phyloP scores from a whole-genome alignment of 2,113 vertebrate genomes.

The Entelurus aequoreus region DNA sequence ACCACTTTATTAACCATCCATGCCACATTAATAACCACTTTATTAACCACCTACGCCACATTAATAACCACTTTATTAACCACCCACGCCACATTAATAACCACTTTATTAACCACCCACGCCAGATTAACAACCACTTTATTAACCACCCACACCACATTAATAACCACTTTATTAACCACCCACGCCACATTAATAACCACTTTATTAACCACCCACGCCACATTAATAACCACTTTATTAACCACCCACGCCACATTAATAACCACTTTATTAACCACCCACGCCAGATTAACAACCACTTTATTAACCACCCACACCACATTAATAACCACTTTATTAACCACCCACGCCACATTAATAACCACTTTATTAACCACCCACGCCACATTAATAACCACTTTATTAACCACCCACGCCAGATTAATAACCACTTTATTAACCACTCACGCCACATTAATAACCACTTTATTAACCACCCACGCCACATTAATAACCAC shows the following conservation, averaged over 20 bases:
- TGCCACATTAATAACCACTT: conserved; percentile 42
- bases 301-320: conserved; percentile 34
- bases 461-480: too few relatives aligned
- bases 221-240: conserved; percentile 46
- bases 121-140: too few relatives aligned
- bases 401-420: conserved; percentile 6
- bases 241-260: conserved; percentile 27
- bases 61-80: too few relatives aligned
- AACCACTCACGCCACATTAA: conserved; percentile 20
- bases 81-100: conserved; percentile 37
- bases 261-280: too few relatives aligned
- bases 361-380: conserved; percentile 39
- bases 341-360: conserved; percentile 32
- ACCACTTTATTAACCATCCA: too few relatives aligned
- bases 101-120: conserved; percentile 33
- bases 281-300: conserved; percentile 36
- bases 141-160: conserved; percentile 25
- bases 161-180: conserved; percentile 44
- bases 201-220: too few relatives aligned
- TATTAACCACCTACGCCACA: conserved; percentile 34
- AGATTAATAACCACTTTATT: conserved; percentile 48
- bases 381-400: too few relatives aligned
- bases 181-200: too few relatives aligned
- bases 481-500: conserved; percentile 37
- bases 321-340: too few relatives aligned